These are phyloP conservation scores for Xiphophorus hellerii DNA, from an alignment of 2,113 vertebrate genomes.

Conservation along the genomic window DNA sequence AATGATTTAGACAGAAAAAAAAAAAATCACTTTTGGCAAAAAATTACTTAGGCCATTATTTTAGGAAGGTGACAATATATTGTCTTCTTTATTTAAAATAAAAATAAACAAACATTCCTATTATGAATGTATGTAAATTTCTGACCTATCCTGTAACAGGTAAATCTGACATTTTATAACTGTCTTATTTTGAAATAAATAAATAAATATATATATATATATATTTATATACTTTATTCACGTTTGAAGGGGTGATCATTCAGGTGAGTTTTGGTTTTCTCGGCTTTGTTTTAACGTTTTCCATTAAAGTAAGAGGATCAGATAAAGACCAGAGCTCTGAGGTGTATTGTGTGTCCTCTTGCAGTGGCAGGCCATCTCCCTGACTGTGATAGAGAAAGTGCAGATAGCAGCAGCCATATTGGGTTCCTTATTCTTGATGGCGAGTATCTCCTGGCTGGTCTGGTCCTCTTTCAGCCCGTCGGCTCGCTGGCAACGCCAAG, in stretches of 20 bases:
- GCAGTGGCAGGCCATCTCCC: constrained; percentile 99
- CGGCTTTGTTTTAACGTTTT: neutral
- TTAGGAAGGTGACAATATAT: neutral
- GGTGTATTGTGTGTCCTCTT: constrained; percentile 19
- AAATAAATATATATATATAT: no score
- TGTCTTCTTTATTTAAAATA: neutral
- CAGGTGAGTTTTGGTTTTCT: neutral
- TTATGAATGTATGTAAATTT: neutral
- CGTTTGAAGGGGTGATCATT: neutral
- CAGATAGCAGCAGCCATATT: constrained; percentile 97
- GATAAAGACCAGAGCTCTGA: neutral
- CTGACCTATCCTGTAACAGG: neutral
- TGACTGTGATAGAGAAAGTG: constrained; percentile 99
- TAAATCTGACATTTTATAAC: neutral
- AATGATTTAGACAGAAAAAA: no score
- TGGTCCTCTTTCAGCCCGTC: constrained; percentile 99
- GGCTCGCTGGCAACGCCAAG: constrained; percentile 97
- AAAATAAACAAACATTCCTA: no score
- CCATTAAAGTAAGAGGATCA: neutral
- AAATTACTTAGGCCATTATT: neutral
- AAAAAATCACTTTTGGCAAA: neutral
- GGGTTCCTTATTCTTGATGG: constrained; percentile 97
- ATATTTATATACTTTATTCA: neutral
- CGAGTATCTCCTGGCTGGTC: constrained; percentile 99
- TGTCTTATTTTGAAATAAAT: neutral